Evolutionary conservation across 2,888 invertebrate genomes (phyloP), one percentile per base, ranked within the genome.

Genomic region (Lasioglossum leucozonium): DNA sequence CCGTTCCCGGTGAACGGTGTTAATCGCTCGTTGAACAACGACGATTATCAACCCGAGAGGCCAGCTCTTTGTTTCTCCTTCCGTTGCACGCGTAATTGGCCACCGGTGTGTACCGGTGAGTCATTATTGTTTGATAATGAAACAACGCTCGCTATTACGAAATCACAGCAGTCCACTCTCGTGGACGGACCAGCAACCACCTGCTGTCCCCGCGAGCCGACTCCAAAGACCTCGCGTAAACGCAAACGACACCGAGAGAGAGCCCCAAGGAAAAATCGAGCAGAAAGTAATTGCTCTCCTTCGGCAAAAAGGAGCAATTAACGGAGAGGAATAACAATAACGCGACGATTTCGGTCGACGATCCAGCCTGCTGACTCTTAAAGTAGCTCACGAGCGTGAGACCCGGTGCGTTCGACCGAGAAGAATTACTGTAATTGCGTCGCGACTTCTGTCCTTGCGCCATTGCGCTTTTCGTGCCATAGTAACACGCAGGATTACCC

Each of bases 81-180:
- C 55, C 42, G 37, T 58, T 37, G 62, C 16, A 26, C 22, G 42
- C 34, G 55, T 16, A 83, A 72, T 47, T 55, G 42, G 69, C 72
- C 58, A 72, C 26, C 62, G 51, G 51, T 10, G 51, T 51, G 67
- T 26, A 55, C 37, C 51, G 51, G 42, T 30, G 74, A 55, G 51
- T 55, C 69, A 51, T n/a, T 62, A 37, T 51, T 80, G 51, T 84
- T 73, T 74, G 47, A 44, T 79, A 79, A 79, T 71, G 71, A 72
- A 55, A 55, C n/a, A 72, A 81, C 58, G 30, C 51, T 51, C 51
- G 58, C 16, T 22, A 47, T 81, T 74, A 74, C 74, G 78, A 84
- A 84, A 75, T 40, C 13, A 30, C 30, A 13, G 22, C 73, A 58
- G n/a, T 26, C 13, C 40, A 26, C n/a, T 40, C 34, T n/a, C 37